These are phyloP conservation scores for Tachysurus fulvidraco DNA, from an alignment of 2,113 vertebrate species.

Conservation along the genomic window DNA sequence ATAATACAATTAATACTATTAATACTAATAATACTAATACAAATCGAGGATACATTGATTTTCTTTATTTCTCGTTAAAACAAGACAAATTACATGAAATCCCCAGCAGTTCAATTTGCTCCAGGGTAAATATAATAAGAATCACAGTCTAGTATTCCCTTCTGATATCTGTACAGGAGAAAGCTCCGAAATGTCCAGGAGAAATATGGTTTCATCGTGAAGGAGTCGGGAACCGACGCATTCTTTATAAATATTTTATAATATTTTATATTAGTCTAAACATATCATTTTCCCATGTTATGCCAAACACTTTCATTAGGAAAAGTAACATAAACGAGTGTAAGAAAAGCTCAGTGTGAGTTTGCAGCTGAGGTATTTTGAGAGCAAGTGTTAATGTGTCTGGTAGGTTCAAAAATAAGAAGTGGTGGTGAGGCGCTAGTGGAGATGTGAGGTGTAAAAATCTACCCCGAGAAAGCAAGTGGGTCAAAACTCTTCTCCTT, in stretches of 20 bases:
- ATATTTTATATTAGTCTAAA: background rate
- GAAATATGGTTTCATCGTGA: background rate
- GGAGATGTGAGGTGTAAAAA: constrained; percentile 54
- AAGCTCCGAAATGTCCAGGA: background rate
- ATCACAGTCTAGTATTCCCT: background rate
- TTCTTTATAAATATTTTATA: background rate
- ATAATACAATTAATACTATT: too few species aligned
- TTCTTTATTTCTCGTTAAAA: background rate
- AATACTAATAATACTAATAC: too few species aligned
- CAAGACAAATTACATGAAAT: too few species aligned
- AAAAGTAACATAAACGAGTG: constrained; percentile 42
- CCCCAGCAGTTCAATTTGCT: background rate
- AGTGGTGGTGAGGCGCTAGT: constrained; percentile 58
- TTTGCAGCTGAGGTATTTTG: constrained; percentile 67
- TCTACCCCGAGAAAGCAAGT: constrained; percentile 49
- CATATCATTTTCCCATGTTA: background rate
- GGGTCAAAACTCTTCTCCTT: background rate
- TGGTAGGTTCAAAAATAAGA: constrained; percentile 61
- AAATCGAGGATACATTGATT: too few species aligned
- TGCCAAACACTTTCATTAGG: constrained; percentile 3
- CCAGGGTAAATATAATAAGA: background rate
- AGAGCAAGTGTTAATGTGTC: constrained; percentile 67
- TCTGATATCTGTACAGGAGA: background rate
- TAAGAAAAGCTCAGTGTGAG: constrained; percentile 59
- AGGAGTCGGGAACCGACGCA: background rate